phyloP scores from a whole-genome alignment of 2,113 vertebrate genomes.

The Gobiocypris rarus region DNA sequence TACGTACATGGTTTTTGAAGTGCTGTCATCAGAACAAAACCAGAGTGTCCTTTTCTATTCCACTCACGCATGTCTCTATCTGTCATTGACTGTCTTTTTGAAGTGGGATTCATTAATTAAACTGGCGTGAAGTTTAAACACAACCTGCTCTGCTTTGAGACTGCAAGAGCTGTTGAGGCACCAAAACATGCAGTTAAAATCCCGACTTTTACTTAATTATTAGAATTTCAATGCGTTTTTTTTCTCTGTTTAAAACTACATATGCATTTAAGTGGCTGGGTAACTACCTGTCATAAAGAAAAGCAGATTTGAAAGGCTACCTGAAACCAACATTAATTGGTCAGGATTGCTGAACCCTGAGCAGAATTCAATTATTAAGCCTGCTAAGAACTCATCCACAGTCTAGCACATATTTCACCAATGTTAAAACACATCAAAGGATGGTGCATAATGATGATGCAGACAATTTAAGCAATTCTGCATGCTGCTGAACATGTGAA shows the following conservation, averaged over 20 bases:
- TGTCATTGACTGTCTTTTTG: conserved; percentile 23
- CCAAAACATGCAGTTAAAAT: not conserved
- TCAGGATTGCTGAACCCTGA: conserved; percentile 13
- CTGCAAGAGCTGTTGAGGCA: not conserved
- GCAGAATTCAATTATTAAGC: conserved; percentile 19
- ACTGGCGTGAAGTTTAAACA: conserved; percentile 34
- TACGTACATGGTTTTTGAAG: not conserved
- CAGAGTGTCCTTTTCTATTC: conserved; percentile 19
- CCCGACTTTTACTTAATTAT: not conserved
- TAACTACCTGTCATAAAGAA: not conserved
- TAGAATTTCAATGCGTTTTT: not conserved
- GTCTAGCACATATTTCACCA: not conserved
- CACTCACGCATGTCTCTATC: conserved; percentile 33
- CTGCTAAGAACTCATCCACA: not conserved
- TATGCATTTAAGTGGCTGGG: not conserved
- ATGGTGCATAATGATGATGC: conserved; percentile 3
- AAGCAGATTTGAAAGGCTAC: conserved; percentile 7
- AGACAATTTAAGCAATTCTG: not conserved
- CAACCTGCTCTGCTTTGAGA: conserved; percentile 26
- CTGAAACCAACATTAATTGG: not conserved
- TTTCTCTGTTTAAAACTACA: not conserved
- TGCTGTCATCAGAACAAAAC: conserved; percentile 15
- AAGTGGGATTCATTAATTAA: conserved; percentile 41
- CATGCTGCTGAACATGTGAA: not conserved
- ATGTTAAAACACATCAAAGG: not conserved